Percentiles rank a stretch among this genome's conserved stretches.
phyloP scores from a whole-genome alignment of 2,797 vertebrate species.

The Heteromormyrus szaboi region DNA sequence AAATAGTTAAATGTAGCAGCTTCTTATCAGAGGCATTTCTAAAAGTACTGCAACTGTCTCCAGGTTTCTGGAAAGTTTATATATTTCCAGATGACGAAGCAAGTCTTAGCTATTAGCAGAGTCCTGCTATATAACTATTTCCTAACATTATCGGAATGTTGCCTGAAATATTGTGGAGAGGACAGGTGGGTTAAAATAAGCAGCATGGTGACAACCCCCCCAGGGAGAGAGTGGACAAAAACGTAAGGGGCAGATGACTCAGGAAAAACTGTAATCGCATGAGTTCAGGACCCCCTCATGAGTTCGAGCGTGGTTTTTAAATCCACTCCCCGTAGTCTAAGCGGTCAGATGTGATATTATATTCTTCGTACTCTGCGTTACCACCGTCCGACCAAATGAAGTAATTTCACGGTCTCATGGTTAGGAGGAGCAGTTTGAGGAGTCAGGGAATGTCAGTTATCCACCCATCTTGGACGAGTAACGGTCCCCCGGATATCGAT shows the following conservation, averaged over 20 bases:
- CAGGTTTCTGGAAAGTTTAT: neutral
- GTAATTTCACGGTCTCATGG: conserved; percentile 58
- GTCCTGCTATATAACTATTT: neutral
- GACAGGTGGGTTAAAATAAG: neutral
- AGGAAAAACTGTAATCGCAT: neutral
- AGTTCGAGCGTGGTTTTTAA: neutral
- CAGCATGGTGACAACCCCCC: neutral
- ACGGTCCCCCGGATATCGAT: conserved; percentile 35
- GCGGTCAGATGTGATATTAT: conserved; percentile 25
- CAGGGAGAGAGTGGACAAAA: neutral
- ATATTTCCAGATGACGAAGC: neutral
- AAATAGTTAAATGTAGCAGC: neutral
- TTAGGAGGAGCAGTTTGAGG: conserved; percentile 46
- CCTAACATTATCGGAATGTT: neutral
- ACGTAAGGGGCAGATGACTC: neutral
- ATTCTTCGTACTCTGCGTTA: conserved; percentile 27
- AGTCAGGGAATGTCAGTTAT: conserved; percentile 34
- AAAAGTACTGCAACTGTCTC: neutral
- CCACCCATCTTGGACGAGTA: conserved; percentile 33
- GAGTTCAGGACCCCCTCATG: neutral
- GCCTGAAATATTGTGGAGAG: neutral
- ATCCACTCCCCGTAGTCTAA: neutral
- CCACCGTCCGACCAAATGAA: conserved; percentile 55
- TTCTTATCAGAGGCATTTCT: neutral
- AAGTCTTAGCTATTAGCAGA: neutral